These are phyloP conservation scores for Pseudorectes ferrugineus DNA, from an alignment of 2,113 vertebrate genomes.

Conservation along the genomic window DNA sequence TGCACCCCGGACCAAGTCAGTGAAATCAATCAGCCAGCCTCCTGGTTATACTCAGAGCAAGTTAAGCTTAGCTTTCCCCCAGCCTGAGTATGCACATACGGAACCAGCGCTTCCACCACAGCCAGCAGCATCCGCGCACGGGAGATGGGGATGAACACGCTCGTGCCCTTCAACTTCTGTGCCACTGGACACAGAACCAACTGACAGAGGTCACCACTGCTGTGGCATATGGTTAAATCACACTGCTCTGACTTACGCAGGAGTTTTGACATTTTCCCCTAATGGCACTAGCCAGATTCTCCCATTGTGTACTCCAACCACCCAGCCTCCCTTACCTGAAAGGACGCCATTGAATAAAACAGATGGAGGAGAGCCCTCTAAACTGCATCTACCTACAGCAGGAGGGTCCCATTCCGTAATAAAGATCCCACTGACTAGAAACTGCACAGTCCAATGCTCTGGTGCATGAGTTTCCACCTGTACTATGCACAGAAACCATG, in stretches of 20 bases:
- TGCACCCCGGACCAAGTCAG: neutral
- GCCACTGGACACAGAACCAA: neutral
- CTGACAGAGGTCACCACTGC: neutral
- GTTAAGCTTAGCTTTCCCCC: neutral
- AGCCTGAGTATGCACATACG: fast-evolving
- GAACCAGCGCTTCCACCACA: neutral
- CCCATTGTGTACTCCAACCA: neutral
- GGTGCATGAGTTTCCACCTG: neutral
- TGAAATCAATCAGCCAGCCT: neutral
- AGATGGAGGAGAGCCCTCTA: neutral
- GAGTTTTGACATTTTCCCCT: neutral
- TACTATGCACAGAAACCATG: neutral
- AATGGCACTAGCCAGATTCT: neutral
- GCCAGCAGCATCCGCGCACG: fast-evolving
- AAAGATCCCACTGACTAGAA: neutral
- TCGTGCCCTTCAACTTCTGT: fast-evolving
- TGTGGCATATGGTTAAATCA: neutral
- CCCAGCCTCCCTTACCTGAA: neutral
- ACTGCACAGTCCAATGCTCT: neutral
- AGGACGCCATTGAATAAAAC: neutral
- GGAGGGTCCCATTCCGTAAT: neutral
- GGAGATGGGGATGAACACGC: fast-evolving
- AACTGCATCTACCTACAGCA: neutral
- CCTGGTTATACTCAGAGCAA: neutral
- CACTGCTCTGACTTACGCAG: neutral